Conservation (phyloP, 2,888 invertebrate species). For the Lacanobia wlatinum region DNA sequence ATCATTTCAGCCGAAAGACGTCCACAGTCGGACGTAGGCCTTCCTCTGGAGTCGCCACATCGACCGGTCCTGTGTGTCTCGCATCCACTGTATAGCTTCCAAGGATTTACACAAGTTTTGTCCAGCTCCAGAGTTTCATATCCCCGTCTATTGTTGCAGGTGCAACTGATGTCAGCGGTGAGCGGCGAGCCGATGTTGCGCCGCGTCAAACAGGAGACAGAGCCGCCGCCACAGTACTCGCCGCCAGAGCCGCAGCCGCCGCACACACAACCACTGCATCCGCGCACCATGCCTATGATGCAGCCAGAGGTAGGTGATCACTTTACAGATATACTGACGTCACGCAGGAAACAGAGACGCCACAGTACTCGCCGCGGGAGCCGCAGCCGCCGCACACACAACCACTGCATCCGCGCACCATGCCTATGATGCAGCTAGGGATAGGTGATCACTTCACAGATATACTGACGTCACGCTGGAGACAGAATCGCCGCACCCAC, state of each 20-base stretch:
- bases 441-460: constrained; percentile 35
- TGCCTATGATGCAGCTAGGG: constrained; percentile 81
- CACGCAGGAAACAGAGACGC: not conserved
- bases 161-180: constrained; percentile 93
- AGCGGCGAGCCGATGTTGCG: constrained; percentile 84
- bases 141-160: constrained; percentile 82
- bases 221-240: constrained; percentile 89
- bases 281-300: constrained; percentile 83
- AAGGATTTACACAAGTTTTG: no score
- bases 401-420: constrained; percentile 87
- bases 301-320: constrained; percentile 67
- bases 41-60: no score
- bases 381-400: no score
- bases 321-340: not conserved
- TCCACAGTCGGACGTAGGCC: no score
- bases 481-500: not conserved
- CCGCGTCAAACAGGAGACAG: constrained; percentile 87
- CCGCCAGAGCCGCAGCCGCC: constrained; percentile 89
- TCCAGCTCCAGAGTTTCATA: not conserved
- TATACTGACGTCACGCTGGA: not conserved
- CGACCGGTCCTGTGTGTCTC: no score
- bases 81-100: no score
- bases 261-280: constrained; percentile 89
- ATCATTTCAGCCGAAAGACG: no score
- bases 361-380: no score